Base-by-base conservation (phyloP, 1,140 invertebrate genomes). In the Ooceraea biroi region DNA sequence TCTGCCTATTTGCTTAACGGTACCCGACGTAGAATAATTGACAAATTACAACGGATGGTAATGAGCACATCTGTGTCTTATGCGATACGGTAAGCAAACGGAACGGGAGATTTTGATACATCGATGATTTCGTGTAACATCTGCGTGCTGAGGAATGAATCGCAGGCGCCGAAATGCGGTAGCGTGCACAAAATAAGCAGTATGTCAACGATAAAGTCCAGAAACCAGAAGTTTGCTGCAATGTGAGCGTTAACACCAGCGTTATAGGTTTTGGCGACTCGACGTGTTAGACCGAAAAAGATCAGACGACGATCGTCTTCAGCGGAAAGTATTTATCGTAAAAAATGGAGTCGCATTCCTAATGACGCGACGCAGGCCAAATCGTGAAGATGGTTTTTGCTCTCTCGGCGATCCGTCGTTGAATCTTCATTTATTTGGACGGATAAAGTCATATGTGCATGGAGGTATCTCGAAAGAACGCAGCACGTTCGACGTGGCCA, bases 141-240 rank as follows among this genome's bases (percentile, higher is more conserved):
- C 65, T 36, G 25, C 36, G 22, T 30, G 65, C 65, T 30, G 27
- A 36, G 30, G 69, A 80, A 80, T 69, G 65, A 80, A 69, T 69
- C 36, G 50, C 76, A 80, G 76, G 25, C 30, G 17, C 50, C 30
- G 36, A 55, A 30, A 44, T n/a, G 19, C 41, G 12, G 27, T 27
- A 30, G 14, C 27, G 36, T 14, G 27, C 50, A 52, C 25, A 77
- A 71, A 48, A 17, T 36, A 71, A 78, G 46, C 30, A 30, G 5
- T 19, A 41, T 8, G 41, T 41, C 66, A 50, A 44, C 65, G 76
- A 80, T 80, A 80, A 80, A 69, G 69, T 19, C 65, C 65, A 80
- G 76, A 78, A 17, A 57, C 22, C 48, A 50, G 19, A 76, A 25
- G 55, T 2, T 22, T 22, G 48, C 3, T 48, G 36, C 17, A 66